Evolutionary conservation across 53 echinoderm and acorn worm genomes (phyloP), one percentile per base, ranked within the genome.

Genomic region (Arbacia lixula): DNA sequence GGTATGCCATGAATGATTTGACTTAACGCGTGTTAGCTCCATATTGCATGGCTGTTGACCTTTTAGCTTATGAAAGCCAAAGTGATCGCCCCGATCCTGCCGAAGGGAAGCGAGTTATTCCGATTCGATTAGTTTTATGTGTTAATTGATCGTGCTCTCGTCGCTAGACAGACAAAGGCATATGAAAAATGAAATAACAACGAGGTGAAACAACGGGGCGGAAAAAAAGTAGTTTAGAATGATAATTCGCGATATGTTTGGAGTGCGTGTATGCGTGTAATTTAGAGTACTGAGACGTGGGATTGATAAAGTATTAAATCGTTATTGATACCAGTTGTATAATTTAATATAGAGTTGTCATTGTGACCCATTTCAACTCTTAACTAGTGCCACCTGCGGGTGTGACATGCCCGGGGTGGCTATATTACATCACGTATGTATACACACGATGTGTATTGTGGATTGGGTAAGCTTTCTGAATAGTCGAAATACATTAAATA

Each of bases 141-240:
- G 71, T 71, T 71, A 71, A 71, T 71, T 71, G 71, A 26, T 71
- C 71, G 71, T 71, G 71, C 39, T 43, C 43, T 41, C 42, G 6
- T 46, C 46, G 46, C 46, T 14, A 14, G 8, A 10, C 8, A 46
- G 46, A 14, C 46, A 14, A 46, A 46, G 46, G 46, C n/a, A n/a
- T n/a, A 36, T 66, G 14, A 37, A n/a, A 66, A 36, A 66, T 36
- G 36, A 1, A n/a, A n/a, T n/a, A n/a, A n/a, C n/a, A n/a, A n/a
- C n/a, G 20, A 22, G 21, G 8, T 66, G 66, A 20, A 66, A 37
- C 12, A 35, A n/a, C 9, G 3, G 8, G 8, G 22, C 8, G 36
- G 22, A 36, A 12, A 66, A 19, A 66, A 66, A 12, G 66, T n/a
- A n/a, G n/a, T n/a, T n/a, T n/a, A n/a, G n/a, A n/a, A n/a, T n/a